These are phyloP conservation scores for Numida meleagris DNA, from an alignment of 2,113 vertebrate species.

Conservation along the genomic window DNA sequence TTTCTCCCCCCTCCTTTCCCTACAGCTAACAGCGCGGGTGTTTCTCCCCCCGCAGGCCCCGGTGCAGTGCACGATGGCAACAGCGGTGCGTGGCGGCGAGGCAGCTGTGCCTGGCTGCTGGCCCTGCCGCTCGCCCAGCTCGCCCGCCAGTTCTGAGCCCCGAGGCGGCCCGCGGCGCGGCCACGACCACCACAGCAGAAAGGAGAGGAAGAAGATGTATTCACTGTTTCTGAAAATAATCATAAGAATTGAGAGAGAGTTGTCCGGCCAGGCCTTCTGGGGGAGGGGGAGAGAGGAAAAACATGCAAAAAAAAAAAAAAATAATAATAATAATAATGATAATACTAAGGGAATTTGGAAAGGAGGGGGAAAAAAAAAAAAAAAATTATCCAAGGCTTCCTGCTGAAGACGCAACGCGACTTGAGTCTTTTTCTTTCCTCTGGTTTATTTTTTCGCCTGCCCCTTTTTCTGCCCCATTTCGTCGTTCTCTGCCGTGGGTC, in stretches of 20 bases:
- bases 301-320: background rate
- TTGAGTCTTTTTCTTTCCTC: slow-evolving; percentile 63
- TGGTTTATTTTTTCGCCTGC: background rate
- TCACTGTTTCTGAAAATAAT: slow-evolving; percentile 61
- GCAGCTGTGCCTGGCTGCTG: slow-evolving; percentile 80
- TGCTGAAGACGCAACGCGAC: slow-evolving; percentile 61
- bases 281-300: slow-evolving; percentile 64
- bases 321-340: no score
- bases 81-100: slow-evolving; percentile 77
- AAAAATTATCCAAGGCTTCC: slow-evolving; percentile 65
- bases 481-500: background rate
- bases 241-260: slow-evolving; percentile 72
- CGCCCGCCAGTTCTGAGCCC: slow-evolving; percentile 86
- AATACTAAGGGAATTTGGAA: slow-evolving; percentile 36
- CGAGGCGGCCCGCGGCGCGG: slow-evolving; percentile 39
- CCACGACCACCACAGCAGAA: slow-evolving; percentile 18
- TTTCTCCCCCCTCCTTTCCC: background rate
- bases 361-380: background rate
- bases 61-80: slow-evolving; percentile 93
- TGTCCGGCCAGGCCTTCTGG: slow-evolving; percentile 71
- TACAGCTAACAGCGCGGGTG: rapidly evolving
- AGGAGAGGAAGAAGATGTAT: slow-evolving; percentile 24
- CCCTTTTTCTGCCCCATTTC: background rate
- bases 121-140: slow-evolving; percentile 81
- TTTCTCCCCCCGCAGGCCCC: slow-evolving; percentile 76